These are phyloP conservation scores for Meloidogyne floridensis DNA, from an alignment of 1,140 invertebrate genomes.

Conservation along the genomic window DNA sequence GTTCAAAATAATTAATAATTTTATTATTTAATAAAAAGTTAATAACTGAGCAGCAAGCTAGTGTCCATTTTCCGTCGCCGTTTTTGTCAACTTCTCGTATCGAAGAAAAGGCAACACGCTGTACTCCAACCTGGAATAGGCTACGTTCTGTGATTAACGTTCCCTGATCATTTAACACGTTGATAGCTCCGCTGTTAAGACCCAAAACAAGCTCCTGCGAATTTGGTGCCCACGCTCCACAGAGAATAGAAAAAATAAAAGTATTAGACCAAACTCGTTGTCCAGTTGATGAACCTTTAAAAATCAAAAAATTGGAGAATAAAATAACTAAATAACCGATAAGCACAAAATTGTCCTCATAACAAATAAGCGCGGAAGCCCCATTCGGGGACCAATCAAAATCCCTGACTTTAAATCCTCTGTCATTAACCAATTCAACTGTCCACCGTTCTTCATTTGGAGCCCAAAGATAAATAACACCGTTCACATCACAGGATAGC, in stretches of 20 bases:
- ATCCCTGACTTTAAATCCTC: slow-evolving; percentile 73
- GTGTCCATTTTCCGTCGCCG: slow-evolving; percentile 54
- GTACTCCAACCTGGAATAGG: slow-evolving; percentile 47
- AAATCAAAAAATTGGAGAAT: not conserved
- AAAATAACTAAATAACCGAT: slow-evolving; percentile 45
- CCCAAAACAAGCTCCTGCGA: slow-evolving; percentile 79
- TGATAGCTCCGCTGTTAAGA: slow-evolving; percentile 53
- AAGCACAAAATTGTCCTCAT: slow-evolving; percentile 71
- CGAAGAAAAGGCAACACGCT: slow-evolving; percentile 48
- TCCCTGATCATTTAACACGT: slow-evolving; percentile 63
- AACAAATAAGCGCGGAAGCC: slow-evolving; percentile 94
- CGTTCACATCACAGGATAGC: slow-evolving; percentile 93
- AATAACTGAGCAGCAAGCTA: slow-evolving; percentile 52
- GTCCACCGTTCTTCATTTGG: slow-evolving; percentile 98
- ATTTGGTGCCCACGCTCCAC: slow-evolving; percentile 95
- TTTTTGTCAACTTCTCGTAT: slow-evolving; percentile 29
- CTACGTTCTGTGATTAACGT: slow-evolving; percentile 55
- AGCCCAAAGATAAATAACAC: slow-evolving; percentile 95
- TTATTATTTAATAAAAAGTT: not conserved
- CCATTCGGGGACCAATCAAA: slow-evolving; percentile 99
- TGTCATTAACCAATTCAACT: slow-evolving; percentile 96
- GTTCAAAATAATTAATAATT: not conserved
- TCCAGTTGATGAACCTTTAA: slow-evolving; percentile 81
- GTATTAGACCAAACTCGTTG: slow-evolving; percentile 98
- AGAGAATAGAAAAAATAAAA: slow-evolving; percentile 88